Base-by-base conservation (phyloP, 2,888 invertebrate genomes). In the Nomada goodeniana region DNA sequence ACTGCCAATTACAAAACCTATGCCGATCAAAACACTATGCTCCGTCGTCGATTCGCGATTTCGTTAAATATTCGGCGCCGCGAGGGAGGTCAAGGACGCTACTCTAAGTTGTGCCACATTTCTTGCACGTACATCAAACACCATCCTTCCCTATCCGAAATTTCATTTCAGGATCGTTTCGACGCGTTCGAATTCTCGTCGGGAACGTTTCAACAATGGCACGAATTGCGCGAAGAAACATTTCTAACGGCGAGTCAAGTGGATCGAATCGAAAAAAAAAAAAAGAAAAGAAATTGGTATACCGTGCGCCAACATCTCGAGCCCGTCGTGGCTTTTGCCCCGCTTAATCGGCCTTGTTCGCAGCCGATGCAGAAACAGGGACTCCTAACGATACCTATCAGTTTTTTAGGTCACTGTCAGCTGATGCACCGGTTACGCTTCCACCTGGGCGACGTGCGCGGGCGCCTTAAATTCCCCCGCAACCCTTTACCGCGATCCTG, bases 331-430 rank as follows among this genome's bases (percentile, higher is more conserved):
- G 55, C 64, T 67, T 73, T 76, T 76, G 73, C 69, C 26, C 63
- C 76, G 72, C 44, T 76, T 80, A 84, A 84, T 76, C 76, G 76
- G 59, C 72, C 70, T 73, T 70, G 73, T 82, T 84, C 72, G 73
- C 18, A 63, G 69, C 2, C 70, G 73, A 84, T 73, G 83, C 82
- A 79, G 69, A 82, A 82, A 79, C 72, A 65, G 18, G 53, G 20
- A 29, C 47, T 68, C 70, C 57, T 65, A 71, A 59, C 78, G 53
- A 79, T 71, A 60, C 26, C 52, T 64, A 65, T 59, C 23, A 11
- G 50, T 69, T 79, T 59, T 84, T 73, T 82, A 65, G 70, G 76
- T 79, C 82, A 79, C 52, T 83, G 69, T 83, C 79, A 83, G 57
- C 64, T 47, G 73, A 76, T 60, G 68, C 80, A 67, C 55, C 42